Base-by-base conservation (phyloP, 30 jellyfish, hydroid and myxozoan genomes). In the Phacellophora camtschatica region DNA sequence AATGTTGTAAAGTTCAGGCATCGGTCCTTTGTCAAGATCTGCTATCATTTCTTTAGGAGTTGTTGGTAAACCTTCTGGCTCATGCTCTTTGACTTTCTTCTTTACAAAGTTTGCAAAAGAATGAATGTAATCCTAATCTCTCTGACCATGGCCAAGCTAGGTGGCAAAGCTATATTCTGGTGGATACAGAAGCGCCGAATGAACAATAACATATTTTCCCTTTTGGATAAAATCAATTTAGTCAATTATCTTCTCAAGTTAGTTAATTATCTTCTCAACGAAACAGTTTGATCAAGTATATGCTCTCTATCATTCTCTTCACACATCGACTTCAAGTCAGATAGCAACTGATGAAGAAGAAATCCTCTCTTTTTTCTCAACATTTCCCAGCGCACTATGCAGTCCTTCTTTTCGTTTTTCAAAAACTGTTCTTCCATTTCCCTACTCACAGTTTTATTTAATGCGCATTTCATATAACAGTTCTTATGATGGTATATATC, bases 341-440 rank as follows among this genome's bases (percentile, higher is more conserved):
- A 20, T 58, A 58, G 28, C 74, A 58, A 58, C 74, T 58, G 74
- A 28, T 58, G 74, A 28, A 58, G 74, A 27, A 58, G 74, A 58
- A 58, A 58, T 5, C 45, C 74, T 58, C 28, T 45, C 43, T 58
- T 58, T 27, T 58, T 20, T n/a, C 74, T 58, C 24, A 51, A 51
- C 9, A 51, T 30, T 51, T 51, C 67, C 67, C 67, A 51, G n/a
- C 23, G n/a, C 8, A 51, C 67, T 6, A 51, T 30, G n/a, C 34
- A 8, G 10, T 15, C 59, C 32, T 65, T 25, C 59, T 65, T 65
- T 35, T 65, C 79, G 20, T 65, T 35, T 13, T 65, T 65, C 34
- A 65, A 18, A 35, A 22, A 18, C 59, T 65, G 31, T 65, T 65
- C 79, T 34, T 65, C 79, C 34, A 28, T 61, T 65, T 65, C 61